Base-by-base conservation (phyloP, 1,140 invertebrate species). In the Brachionus paranguensis region DNA sequence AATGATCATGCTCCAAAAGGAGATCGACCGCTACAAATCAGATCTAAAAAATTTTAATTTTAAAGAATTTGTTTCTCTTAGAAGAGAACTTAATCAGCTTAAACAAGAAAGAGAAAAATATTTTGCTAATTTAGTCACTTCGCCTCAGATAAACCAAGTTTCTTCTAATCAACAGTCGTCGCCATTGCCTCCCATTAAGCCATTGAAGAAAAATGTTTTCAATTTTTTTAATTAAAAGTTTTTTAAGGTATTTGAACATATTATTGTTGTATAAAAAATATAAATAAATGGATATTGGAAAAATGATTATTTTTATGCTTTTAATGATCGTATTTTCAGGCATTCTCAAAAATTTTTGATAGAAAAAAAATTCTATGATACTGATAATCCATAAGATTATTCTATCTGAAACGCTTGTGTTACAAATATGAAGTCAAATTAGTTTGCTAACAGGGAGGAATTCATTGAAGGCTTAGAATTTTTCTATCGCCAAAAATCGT, bases 31-130 rank as follows among this genome's bases (percentile, higher is more conserved):
- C 2, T 50, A 76, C 17, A 76, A 76, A 47, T 76, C 45, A 1
- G 72, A 76, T 29, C 29, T 76, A n/a, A 76, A 76, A 50, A 76
- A 76, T 76, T 76, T 76, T 47, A 76, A 76, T 76, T 76, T 76
- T 27, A 76, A 76, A 76, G 72, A 76, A 27, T 76, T 76, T 76
- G 72, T 76, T 14, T 76, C 72, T 10, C 2, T 76, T 76, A 76
- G 47, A 50, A 47, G 72, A 50, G 72, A 76, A 27, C 47, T 76
- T 8, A 50, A 50, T 27, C 43, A 50, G 12, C 24, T 76, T 12
- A 76, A 76, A 29, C 11, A 76, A 76, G 72, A 76, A 50, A 76
- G 27, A 76, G 72, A 76, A 50, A 47, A 47, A 12, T 50, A 76
- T 29, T 76, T 76, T 76, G 41, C 72, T 3, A 76, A 76, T 76